Evolutionary conservation across 1,140 invertebrate genomes (phyloP).

Genomic region (Bombus consobrinus): DNA sequence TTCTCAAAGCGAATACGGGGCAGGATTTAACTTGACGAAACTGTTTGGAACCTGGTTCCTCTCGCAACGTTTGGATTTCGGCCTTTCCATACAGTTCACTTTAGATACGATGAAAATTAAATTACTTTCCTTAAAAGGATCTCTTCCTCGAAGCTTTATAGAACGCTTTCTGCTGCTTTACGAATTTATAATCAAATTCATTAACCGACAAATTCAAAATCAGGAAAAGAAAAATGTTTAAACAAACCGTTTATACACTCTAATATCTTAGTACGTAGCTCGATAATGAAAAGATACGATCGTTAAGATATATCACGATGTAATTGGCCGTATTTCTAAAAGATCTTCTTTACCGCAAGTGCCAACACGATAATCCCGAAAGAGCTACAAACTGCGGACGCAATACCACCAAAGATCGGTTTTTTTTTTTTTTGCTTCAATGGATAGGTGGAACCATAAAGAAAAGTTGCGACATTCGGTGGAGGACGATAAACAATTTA

Average conservation of each 20-base stretch:
- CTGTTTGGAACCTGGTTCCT: slow-evolving; percentile 29
- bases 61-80: slow-evolving; percentile 32
- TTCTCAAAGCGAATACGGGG: slow-evolving; percentile 20
- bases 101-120: slow-evolving; percentile 38
- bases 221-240: neutral
- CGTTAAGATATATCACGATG: neutral
- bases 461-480: neutral
- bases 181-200: neutral
- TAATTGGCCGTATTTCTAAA: neutral
- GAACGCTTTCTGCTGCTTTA: neutral
- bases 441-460: neutral
- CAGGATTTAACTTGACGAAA: slow-evolving; percentile 40
- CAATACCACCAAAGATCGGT: neutral
- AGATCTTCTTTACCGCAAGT: neutral
- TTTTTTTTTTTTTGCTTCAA: neutral
- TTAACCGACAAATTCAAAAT: neutral
- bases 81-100: neutral
- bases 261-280: neutral
- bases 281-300: neutral
- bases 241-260: neutral
- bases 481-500: neutral
- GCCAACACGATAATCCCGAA: neutral
- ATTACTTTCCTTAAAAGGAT: slow-evolving; percentile 27
- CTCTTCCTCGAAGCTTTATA: neutral
- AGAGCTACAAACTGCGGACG: neutral